Evolutionary conservation across 1,140 invertebrate genomes (phyloP).

Genomic region (Ephestia elutella): DNA sequence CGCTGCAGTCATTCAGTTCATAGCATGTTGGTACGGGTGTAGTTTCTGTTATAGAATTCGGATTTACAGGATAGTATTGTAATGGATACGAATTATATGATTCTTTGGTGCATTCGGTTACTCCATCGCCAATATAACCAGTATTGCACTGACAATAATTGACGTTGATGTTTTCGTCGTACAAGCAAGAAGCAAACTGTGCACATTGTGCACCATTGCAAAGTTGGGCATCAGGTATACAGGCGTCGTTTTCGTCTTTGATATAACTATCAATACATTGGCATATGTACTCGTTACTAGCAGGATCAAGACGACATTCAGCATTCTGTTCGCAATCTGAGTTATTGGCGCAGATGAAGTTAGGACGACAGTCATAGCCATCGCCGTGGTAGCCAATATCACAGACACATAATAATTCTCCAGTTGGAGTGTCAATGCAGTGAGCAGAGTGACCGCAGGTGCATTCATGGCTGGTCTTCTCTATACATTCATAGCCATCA

Average conservation of each 20-base stretch:
- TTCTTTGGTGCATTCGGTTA: conserved; percentile 77
- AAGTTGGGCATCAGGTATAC: conserved; percentile 68
- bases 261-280: conserved; percentile 77
- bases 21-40: conserved; percentile 79
- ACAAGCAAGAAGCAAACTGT: conserved; percentile 77
- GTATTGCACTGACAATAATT: conserved; percentile 85
- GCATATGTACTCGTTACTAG: conserved; percentile 78
- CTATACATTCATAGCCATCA: conserved; percentile 83
- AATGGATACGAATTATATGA: background rate
- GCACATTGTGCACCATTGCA: conserved; percentile 77
- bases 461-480: conserved; percentile 75
- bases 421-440: conserved; percentile 74
- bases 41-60: background rate
- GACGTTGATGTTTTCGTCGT: conserved; percentile 68
- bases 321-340: conserved; percentile 85
- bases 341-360: conserved; percentile 80
- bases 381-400: conserved; percentile 86
- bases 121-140: conserved; percentile 87
- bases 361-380: conserved; percentile 81
- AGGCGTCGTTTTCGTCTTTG: conserved; percentile 75
- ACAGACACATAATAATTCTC: conserved; percentile 85
- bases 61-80: conserved; percentile 29
- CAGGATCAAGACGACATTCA: conserved; percentile 80
- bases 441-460: conserved; percentile 81
- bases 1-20: conserved; percentile 86